phyloP scores from a whole-genome alignment of 1,140 invertebrate species.

The Linepithema humile region DNA sequence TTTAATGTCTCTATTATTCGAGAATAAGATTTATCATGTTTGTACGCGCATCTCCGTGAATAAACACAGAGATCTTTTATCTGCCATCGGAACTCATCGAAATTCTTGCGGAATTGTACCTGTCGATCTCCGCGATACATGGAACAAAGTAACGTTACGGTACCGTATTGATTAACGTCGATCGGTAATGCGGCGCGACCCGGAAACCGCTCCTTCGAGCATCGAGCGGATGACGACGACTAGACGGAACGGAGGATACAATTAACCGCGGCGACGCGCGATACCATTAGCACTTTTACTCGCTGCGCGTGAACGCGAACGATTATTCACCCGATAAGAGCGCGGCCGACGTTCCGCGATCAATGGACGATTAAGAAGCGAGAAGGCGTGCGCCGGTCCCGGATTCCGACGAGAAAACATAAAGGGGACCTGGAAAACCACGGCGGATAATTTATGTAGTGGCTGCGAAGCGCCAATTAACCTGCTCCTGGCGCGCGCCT shows the following conservation, averaged over 20 bases:
- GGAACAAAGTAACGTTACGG: conserved; percentile 11
- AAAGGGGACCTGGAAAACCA: conserved; percentile 51
- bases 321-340: conserved; percentile 29
- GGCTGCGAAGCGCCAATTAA: conserved; percentile 54
- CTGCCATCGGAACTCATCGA: not conserved
- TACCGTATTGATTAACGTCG: conserved; percentile 21
- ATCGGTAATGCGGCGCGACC: not conserved
- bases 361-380: not conserved
- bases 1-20: too few species aligned
- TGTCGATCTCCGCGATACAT: not conserved
- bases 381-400: not conserved
- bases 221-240: not conserved
- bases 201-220: not conserved
- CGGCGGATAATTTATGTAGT: conserved; percentile 55
- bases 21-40: too few species aligned
- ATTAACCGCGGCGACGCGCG: not conserved
- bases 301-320: not conserved
- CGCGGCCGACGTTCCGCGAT: not conserved
- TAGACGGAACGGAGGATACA: not conserved
- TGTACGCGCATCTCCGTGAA: too few species aligned
- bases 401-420: conserved; percentile 23
- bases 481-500: not conserved
- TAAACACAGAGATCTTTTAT: not conserved
- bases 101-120: not conserved
- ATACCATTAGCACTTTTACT: conserved; percentile 21